phyloP scores from a whole-genome alignment of 2,797 vertebrate genomes.

The Schizopygopsis pylzovi region DNA sequence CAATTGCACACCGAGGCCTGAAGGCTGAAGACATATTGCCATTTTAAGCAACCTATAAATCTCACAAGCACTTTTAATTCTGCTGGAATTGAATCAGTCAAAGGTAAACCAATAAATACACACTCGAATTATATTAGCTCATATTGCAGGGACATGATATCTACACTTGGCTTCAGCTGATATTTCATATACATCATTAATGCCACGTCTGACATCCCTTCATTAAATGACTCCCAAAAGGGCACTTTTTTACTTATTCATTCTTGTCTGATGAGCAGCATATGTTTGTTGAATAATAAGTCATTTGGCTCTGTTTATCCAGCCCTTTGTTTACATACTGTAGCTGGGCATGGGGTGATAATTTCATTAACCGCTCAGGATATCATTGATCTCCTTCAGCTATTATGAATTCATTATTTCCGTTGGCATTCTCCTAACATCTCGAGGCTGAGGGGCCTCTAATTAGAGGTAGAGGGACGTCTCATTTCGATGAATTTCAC shows the following conservation, averaged over 20 bases:
- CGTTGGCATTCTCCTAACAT: constrained; percentile 43
- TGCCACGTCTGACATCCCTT: constrained; percentile 16
- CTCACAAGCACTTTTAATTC: constrained; percentile 32
- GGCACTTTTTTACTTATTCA: constrained; percentile 24
- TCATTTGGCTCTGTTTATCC: constrained; percentile 36
- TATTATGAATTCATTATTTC: constrained; percentile 59
- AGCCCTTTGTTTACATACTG: constrained; percentile 49
- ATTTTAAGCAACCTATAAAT: constrained; percentile 31
- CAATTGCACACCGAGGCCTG: constrained; percentile 10
- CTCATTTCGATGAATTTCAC: constrained; percentile 54
- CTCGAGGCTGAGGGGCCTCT: constrained; percentile 48
- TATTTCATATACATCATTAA: constrained; percentile 38
- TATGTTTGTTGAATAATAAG: constrained; percentile 38
- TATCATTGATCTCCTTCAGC: constrained; percentile 58
- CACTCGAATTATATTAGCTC: constrained; percentile 27
- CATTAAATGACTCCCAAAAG: constrained; percentile 40
- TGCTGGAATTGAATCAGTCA: constrained; percentile 19
- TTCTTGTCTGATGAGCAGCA: neutral
- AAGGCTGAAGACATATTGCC: constrained; percentile 36
- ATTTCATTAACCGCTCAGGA: constrained; percentile 58
- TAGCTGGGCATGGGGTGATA: constrained; percentile 48
- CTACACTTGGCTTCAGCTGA: constrained; percentile 13
- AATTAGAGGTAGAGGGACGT: constrained; percentile 56
- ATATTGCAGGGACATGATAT: constrained; percentile 1
- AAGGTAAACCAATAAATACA: constrained; percentile 42